These are phyloP conservation scores for Meandrina meandrites DNA, from an alignment of 92 coral and sea anemone species.

Conservation along the genomic window DNA sequence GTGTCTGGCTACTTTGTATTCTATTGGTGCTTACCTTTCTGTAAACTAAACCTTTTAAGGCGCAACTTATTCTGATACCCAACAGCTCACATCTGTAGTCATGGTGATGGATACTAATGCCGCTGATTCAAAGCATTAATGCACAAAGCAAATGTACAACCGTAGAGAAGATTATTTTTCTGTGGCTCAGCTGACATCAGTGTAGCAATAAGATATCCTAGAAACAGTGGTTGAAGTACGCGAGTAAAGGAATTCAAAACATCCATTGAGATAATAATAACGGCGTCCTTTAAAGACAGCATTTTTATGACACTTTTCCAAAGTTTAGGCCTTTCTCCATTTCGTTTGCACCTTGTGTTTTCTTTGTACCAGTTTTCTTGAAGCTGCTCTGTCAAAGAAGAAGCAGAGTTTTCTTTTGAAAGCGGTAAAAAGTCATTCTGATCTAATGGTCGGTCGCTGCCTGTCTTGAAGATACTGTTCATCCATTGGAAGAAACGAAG, in stretches of 20 bases:
- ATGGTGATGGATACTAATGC: neutral
- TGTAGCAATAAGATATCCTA: neutral
- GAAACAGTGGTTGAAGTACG: neutral
- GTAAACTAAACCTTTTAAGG: constrained; percentile 3
- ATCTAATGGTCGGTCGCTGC: neutral
- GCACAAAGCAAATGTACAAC: neutral
- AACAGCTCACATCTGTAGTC: neutral
- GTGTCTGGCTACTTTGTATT: neutral
- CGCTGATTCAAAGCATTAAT: neutral
- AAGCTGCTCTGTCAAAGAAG: neutral
- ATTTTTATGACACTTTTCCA: neutral
- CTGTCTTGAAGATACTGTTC: neutral
- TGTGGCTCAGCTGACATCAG: constrained; percentile 3
- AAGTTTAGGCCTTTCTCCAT: neutral
- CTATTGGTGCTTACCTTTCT: neutral
- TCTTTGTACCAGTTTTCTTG: neutral
- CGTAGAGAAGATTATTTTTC: neutral
- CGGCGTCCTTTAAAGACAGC: neutral
- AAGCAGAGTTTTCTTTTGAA: neutral
- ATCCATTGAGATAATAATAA: neutral
- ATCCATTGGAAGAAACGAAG: neutral
- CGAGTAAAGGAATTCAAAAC: neutral
- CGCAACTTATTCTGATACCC: neutral
- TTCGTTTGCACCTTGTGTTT: neutral
- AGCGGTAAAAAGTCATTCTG: neutral